Base-by-base conservation (phyloP, 2,113 vertebrate species). In the Oostethus manadensis region DNA sequence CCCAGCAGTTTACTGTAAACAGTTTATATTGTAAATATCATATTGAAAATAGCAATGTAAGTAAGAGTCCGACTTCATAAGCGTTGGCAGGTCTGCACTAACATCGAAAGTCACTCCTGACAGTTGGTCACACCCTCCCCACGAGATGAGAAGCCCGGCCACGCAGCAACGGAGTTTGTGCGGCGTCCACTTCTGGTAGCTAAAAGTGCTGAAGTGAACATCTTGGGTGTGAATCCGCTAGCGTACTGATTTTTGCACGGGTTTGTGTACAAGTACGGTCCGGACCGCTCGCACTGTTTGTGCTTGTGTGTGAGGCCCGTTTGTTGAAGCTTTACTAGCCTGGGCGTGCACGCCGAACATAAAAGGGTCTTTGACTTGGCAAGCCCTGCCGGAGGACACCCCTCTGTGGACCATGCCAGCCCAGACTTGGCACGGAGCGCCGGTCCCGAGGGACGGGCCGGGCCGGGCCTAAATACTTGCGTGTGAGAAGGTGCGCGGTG, bases 361-460 rank as follows among this genome's bases (percentile, higher is more conserved):
- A 85, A 89, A 86, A 87, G 88, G 85, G 83, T 87, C 86, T 89
- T 86, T 89, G 86, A 91, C 91, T 94, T 90, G 88, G 90, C 91
- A 92, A 79, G 85, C 86, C 83, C 76, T 73, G 89, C 89, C 88
- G 82, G 60, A 84, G 89, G 91, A 92, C 91, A 91, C 92, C 93
- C 91, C 89, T 92, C 90, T 90, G 92, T 92, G 91, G 84, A 87
- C 80, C 75, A 85, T 93, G 91, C 91, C 91, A 86, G 87, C 90
- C 90, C 88, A 76, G 77, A 89, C 89, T 92, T 93, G 93, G 91
- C 78, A 89, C 90, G 88, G 88, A 88, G 90, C 69, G 70, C 86
- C 85, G 73, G 85, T 87, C 74, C 88, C 80, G 82, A 73, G 90
- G 88, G 81, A 89, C 80, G 87, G 89, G 85, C 83, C 68, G 87